A percentile compares a stretch with the other conserved stretches of the same genome.
phyloP scores from a whole-genome alignment of 1,140 invertebrate species.

The Apocrypta bakeri region DNA sequence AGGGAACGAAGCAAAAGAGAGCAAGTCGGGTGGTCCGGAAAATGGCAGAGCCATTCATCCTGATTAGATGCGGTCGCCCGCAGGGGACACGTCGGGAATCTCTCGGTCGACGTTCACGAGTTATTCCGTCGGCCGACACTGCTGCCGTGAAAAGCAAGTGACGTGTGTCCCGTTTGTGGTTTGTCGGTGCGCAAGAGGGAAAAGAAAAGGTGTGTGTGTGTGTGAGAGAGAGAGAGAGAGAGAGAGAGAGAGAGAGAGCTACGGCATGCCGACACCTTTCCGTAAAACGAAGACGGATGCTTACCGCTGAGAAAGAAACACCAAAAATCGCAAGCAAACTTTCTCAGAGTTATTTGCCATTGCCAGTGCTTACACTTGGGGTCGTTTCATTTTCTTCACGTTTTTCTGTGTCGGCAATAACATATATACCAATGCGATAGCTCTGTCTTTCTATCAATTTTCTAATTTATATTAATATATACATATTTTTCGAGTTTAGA shows the following conservation, averaged over 20 bases:
- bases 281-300: constrained; percentile 1
- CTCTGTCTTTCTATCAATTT: too few relatives aligned
- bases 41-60: neutral
- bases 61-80: neutral
- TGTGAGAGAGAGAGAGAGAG: neutral
- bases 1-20: neutral
- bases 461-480: too few relatives aligned
- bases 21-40: neutral
- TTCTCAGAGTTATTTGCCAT: neutral
- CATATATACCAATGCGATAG: too few relatives aligned
- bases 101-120: neutral
- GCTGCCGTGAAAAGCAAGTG: neutral
- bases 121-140: neutral
- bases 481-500: too few relatives aligned
- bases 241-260: neutral
- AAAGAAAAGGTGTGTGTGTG: too few relatives aligned
- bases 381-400: too few relatives aligned
- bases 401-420: too few relatives aligned
- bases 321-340: neutral
- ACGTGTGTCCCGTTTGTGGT: neutral
- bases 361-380: too few relatives aligned
- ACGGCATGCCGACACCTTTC: neutral
- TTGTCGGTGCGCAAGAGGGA: neutral
- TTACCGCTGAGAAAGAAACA: neutral
- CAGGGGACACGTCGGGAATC: neutral